Conservation (phyloP, 2,113 vertebrate species). For the Rattus rattus region DNA sequence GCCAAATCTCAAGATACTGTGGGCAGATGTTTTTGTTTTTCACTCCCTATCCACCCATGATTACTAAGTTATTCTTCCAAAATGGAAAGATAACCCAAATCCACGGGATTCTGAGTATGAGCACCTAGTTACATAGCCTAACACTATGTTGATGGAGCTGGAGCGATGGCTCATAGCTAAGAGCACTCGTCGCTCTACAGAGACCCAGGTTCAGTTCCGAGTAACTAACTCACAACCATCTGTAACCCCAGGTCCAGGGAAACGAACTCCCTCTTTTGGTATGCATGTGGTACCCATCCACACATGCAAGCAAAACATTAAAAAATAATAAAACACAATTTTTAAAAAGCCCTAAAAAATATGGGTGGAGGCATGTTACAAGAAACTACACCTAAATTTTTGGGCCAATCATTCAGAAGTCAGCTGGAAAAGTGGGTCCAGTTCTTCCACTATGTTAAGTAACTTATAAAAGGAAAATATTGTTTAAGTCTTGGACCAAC, state of each 20-base stretch:
- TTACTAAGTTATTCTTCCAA: conserved; percentile 4
- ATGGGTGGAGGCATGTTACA: no score
- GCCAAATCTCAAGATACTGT: not conserved
- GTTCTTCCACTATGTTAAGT: not conserved
- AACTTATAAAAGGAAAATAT: conserved; percentile 3
- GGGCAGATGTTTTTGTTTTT: not conserved
- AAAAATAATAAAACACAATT: not conserved
- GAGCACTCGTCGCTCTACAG: not conserved
- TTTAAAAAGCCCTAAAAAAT: not conserved
- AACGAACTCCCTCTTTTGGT: not conserved
- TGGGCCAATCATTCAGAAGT: not conserved
- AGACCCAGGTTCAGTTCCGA: not conserved
- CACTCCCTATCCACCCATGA: not conserved
- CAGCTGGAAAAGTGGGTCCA: not conserved
- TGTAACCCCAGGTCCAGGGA: not conserved
- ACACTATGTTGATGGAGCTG: not conserved
- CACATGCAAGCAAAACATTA: not conserved
- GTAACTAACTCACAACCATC: not conserved
- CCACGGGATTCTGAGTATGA: not conserved
- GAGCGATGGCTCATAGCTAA: not conserved
- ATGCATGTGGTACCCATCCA: not conserved
- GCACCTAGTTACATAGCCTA: not conserved
- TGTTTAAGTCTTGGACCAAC: not conserved
- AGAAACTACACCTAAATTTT: not conserved
- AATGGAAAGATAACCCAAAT: not conserved